Base-by-base conservation (phyloP, 2,888 invertebrate genomes). In the Phrixothrix hirtus region DNA sequence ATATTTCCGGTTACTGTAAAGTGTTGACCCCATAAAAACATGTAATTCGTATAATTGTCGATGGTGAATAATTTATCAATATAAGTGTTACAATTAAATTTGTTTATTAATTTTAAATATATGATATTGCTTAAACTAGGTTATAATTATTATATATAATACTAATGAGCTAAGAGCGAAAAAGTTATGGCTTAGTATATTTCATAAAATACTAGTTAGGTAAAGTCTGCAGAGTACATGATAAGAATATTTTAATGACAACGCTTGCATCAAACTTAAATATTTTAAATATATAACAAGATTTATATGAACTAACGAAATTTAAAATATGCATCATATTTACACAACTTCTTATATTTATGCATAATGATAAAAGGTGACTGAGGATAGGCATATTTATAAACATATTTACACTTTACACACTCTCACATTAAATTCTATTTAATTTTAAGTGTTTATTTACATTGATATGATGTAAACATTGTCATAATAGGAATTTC, bases 371-470 rank as follows among this genome's bases (percentile, higher is more conserved):
- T 21, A 21, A 21, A 21, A 21, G 21, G 21, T 21, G 21, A 7
- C 21, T 21, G 21, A 21, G 7, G 21, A 21, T 21, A 38, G 26
- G 9, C 15, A 14, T 32, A 39, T 47, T 45, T 47, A 47, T 47
- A 32, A 47, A 47, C 47, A 47, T 47, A 47, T 47, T 47, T 47
- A 47, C 47, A 47, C 38, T 47, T 30, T 47, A 47, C 39, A 47
- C 29, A 37, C 31, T 34, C 14, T 31, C 7, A 21, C 7, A 14
- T 38, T 26, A 6, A 11, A 2, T 4, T 3, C 15, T 7, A n/a
- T 9, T 15, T 15, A 17, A 13, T 9, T 38, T 2, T 31, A 16
- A 11, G 4, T 45, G 5, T n/a, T 25, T 47, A 47, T 47, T 9
- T 39, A 41, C 41, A 48, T 7, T 17, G 29, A 41, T 35, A 48